phyloP scores from a whole-genome alignment of 2,888 invertebrate species.

The Chymomyza caudatula region DNA sequence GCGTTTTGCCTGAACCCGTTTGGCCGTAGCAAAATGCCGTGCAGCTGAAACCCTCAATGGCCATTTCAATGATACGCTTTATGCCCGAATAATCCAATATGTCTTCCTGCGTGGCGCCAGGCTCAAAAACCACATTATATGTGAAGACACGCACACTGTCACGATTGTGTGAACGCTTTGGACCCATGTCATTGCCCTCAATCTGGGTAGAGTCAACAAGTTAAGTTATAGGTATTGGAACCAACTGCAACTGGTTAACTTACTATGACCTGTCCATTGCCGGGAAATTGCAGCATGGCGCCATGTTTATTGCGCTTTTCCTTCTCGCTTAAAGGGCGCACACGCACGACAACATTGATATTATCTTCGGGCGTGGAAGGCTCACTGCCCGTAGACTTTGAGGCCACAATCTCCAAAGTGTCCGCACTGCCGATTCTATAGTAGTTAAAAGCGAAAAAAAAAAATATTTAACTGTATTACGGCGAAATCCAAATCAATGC shows the following conservation, averaged over 20 bases:
- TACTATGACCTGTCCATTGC: constrained; percentile 89
- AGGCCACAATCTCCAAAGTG: constrained; percentile 76
- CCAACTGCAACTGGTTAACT: constrained; percentile 19
- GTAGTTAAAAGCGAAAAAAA: neutral
- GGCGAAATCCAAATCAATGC: constrained; percentile 23
- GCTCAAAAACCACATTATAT: constrained; percentile 95
- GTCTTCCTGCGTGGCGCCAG: constrained; percentile 89
- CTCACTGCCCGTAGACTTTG: constrained; percentile 77
- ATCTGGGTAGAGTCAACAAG: constrained; percentile 72
- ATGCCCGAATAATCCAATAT: constrained; percentile 94
- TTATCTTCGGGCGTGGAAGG: constrained; percentile 84
- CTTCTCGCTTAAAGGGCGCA: constrained; percentile 88
- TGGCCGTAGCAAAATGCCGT: constrained; percentile 98
- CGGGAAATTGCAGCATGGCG: constrained; percentile 89
- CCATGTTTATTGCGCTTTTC: constrained; percentile 85
- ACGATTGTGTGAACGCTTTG: constrained; percentile 80
- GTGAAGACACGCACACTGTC: constrained; percentile 91
- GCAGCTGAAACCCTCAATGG: constrained; percentile 94
- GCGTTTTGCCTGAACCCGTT: constrained; percentile 97
- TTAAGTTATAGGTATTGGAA: neutral
- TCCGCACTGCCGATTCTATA: constrained; percentile 78
- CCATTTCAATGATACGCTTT: constrained; percentile 94
- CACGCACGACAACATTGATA: constrained; percentile 92
- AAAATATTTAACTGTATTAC: constrained; percentile 2
- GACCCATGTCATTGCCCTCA: constrained; percentile 79